Evolutionary conservation across 1,140 invertebrate species (phyloP).

Genomic region (Homarus americanus): DNA sequence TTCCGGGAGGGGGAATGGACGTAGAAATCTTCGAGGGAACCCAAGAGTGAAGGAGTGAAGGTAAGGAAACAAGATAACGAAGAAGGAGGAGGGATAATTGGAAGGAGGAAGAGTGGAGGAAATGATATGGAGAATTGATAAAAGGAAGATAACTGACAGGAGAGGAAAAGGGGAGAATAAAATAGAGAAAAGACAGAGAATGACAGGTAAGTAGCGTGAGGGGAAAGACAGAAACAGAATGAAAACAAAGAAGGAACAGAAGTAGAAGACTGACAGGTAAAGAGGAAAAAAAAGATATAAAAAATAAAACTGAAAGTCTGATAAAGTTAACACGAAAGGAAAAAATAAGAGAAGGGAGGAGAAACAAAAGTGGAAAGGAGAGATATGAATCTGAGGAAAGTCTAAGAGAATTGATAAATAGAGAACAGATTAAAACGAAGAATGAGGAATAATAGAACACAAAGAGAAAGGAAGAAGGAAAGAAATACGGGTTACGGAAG

Average conservation of each 20-base stretch:
- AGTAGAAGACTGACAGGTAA: not conserved
- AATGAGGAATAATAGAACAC: not conserved
- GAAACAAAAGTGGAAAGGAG: slow-evolving; percentile 6
- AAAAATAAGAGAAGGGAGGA: not conserved
- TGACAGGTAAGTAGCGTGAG: not conserved
- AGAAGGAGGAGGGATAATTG: too few relatives aligned
- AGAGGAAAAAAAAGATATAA: not conserved
- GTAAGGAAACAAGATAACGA: not conserved
- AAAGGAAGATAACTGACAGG: not conserved
- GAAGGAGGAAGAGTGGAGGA: not conserved
- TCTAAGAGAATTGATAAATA: not conserved
- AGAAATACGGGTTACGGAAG: slow-evolving; percentile 7
- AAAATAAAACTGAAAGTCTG: not conserved
- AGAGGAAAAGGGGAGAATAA: not conserved
- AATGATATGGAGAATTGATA: not conserved
- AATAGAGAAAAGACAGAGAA: too few relatives aligned
- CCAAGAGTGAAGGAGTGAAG: too few relatives aligned
- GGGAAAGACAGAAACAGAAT: not conserved
- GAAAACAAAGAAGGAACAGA: not conserved
- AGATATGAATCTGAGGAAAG: not conserved
- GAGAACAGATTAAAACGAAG: not conserved
- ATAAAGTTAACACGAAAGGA: not conserved
- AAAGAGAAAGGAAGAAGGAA: not conserved
- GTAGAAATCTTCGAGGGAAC: too few relatives aligned
- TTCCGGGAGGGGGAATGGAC: too few relatives aligned